Evolutionary conservation across 2,797 vertebrate species (phyloP), one percentile per base, ranked within the genome.

Genomic region (Lycodopsis pacificus): DNA sequence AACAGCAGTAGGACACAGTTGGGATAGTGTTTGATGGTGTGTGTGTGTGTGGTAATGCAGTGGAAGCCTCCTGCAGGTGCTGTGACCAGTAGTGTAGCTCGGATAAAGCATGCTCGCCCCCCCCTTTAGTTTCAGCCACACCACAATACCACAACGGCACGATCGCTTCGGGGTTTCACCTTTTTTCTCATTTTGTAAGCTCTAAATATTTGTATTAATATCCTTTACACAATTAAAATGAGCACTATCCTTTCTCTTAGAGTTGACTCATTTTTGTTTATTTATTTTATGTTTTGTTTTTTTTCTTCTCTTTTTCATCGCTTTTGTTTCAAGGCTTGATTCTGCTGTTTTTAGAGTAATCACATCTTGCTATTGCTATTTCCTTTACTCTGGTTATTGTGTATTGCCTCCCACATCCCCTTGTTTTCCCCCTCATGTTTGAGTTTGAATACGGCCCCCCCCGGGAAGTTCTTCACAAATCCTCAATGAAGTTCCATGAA

Each of bases 261-360:
- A 83, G 76, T 87, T 71, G 85, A 85, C 89, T 91, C 76, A 58
- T 88, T 92, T 93, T 84, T 84, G 92, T 94, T 93, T 85, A 93
- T 94, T 93, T 93, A 90, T 93, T 91, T 88, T 56, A 46, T 40
- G 69, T 73, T 73, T 70, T 61, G 62, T 81, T 61, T 34, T 30
- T 30, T 27, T 22, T 46, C 0, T 30, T 78, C 30, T 71, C 17
- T 36, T 77, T 80, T 81, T 63, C 73, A 48, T 57, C 9, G 59
- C 82, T 85, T 71, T 65, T 71, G 34, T 86, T 87, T 86, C 44
- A 62, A 75, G 59, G 69, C 82, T 90, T 64, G 9, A 80, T 71
- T 86, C 85, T 87, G 77, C 88, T 65, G 67, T 82, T 84, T 89
- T 49, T 27, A 86, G 86, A 86, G 73, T 68, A 49, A 81, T 82